Percentiles rank a stretch among this genome's conserved stretches.
Evolutionary conservation across 1,140 invertebrate genomes (phyloP).

Genomic region (Chrysoperla carnea): DNA sequence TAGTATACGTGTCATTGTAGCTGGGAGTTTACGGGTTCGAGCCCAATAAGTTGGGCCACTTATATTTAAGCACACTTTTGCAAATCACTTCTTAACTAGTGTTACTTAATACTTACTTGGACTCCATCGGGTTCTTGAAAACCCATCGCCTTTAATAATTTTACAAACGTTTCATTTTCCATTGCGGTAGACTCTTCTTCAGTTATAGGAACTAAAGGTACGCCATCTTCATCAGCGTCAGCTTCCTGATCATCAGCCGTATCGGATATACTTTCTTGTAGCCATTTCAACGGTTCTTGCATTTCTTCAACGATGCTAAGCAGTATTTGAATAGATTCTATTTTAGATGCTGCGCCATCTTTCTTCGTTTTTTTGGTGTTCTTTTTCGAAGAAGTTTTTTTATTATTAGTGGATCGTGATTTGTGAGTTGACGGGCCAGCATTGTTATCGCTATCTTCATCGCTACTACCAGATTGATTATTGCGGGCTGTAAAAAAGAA

Average conservation of each 20-base stretch:
- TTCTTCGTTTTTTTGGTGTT: slow-evolving; percentile 9
- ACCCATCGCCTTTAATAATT: slow-evolving; percentile 34
- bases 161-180: slow-evolving; percentile 35
- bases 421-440: slow-evolving; percentile 20
- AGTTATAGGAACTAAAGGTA: slow-evolving; percentile 45
- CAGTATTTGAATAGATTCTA: neutral
- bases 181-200: slow-evolving; percentile 33
- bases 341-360: slow-evolving; percentile 8
- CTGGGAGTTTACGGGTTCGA: too few relatives aligned
- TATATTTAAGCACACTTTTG: too few relatives aligned
- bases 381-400: slow-evolving; percentile 8
- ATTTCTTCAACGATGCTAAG: slow-evolving; percentile 16
- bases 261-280: slow-evolving; percentile 38
- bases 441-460: slow-evolving; percentile 1
- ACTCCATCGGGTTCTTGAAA: slow-evolving; percentile 35
- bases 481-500: too few relatives aligned
- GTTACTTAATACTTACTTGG: slow-evolving; percentile 23
- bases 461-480: too few relatives aligned
- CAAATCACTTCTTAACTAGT: too few relatives aligned
- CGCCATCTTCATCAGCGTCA: slow-evolving; percentile 28
- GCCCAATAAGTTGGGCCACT: too few relatives aligned
- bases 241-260: slow-evolving; percentile 37
- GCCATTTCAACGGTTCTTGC: slow-evolving; percentile 34
- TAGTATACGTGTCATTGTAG: too few relatives aligned
- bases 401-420: slow-evolving; percentile 17